A percentile compares a stretch with the other conserved stretches of the same genome.
phyloP scores from a whole-genome alignment of 92 coral and sea anemone genomes.

The Zoanthus sansibaricus region DNA sequence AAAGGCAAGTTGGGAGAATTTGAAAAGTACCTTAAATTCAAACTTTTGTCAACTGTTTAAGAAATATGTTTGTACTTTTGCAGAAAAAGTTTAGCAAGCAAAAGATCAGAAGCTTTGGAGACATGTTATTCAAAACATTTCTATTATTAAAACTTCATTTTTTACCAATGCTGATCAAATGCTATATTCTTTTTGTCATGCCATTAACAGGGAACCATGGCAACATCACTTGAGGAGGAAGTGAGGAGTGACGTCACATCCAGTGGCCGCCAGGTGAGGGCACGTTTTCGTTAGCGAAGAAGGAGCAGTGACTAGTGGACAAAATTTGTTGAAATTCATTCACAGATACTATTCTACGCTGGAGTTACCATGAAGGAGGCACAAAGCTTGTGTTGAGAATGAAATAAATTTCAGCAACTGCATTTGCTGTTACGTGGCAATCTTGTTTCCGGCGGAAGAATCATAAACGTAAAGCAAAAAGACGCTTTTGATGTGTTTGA shows the following conservation, averaged over 20 bases:
- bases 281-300: slow-evolving; percentile 71
- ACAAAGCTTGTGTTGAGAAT: slow-evolving; percentile 18
- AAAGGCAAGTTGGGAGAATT: neutral
- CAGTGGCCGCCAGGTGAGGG: slow-evolving; percentile 86
- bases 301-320: slow-evolving; percentile 33
- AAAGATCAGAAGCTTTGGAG: neutral
- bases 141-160: too few species aligned
- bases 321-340: slow-evolving; percentile 6
- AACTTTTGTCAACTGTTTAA: neutral
- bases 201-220: slow-evolving; percentile 35
- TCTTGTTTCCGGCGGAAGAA: slow-evolving; percentile 53
- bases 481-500: slow-evolving; percentile 37
- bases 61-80: neutral
- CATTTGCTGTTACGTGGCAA: slow-evolving; percentile 28
- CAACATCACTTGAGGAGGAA: slow-evolving; percentile 71
- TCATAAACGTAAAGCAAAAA: slow-evolving; percentile 26
- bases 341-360: neutral
- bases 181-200: slow-evolving; percentile 46
- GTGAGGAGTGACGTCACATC: slow-evolving; percentile 91
- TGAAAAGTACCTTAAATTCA: neutral
- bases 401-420: slow-evolving; percentile 3
- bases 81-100: neutral
- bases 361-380: slow-evolving; percentile 16
- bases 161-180: slow-evolving; percentile 7
- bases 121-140: neutral